Conservation (phyloP, 2,113 vertebrate species). For the Cacatua alba region DNA sequence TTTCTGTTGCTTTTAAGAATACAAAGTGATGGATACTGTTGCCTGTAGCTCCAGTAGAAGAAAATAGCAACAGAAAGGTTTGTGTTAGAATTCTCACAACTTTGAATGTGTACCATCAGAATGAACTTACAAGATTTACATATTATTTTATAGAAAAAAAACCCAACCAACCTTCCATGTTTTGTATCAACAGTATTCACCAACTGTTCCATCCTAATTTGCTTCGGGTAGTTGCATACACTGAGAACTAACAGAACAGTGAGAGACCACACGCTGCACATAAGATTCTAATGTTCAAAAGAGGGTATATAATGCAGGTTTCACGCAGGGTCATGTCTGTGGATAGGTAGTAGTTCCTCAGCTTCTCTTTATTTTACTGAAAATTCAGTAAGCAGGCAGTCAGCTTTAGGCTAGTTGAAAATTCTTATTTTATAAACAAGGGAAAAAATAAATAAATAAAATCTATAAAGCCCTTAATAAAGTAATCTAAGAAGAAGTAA, state of each 20-base stretch:
- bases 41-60: background rate
- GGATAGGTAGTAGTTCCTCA: background rate
- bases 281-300: background rate
- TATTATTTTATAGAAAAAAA: background rate
- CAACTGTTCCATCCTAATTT: background rate
- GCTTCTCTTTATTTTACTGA: background rate
- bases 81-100: background rate
- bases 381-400: background rate
- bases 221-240: background rate
- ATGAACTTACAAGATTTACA: background rate
- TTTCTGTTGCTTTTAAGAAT: background rate
- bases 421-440: background rate
- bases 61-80: background rate
- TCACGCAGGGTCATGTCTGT: background rate
- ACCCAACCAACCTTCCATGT: rapidly evolving
- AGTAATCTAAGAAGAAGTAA: background rate
- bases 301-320: background rate
- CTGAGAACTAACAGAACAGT: background rate
- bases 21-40: background rate
- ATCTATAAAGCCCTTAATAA: background rate
- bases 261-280: background rate
- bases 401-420: background rate
- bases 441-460: background rate
- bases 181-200: background rate
- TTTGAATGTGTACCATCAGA: background rate